These are phyloP conservation scores for Drosophila yakuba DNA, from an alignment of 1,140 invertebrate species.

Conservation along the genomic window DNA sequence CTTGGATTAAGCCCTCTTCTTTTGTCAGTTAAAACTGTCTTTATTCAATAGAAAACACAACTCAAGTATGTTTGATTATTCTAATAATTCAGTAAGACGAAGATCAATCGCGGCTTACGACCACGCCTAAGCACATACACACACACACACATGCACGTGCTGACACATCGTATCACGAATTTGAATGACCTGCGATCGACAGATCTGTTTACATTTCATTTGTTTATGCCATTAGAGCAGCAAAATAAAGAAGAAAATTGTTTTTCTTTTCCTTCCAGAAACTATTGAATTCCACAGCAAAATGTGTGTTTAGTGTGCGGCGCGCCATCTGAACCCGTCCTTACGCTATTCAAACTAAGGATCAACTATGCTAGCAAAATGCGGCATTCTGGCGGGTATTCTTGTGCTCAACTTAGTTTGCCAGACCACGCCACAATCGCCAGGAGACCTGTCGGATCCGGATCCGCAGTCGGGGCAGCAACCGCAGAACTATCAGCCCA, in stretches of 20 bases:
- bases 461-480: conserved; percentile 22
- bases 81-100: not conserved
- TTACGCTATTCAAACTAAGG: conserved; percentile 13
- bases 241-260: conserved; percentile 62
- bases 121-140: conserved; percentile 58
- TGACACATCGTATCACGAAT: conserved; percentile 37
- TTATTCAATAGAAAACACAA: not conserved
- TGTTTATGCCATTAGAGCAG: conserved; percentile 51
- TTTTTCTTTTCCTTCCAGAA: conserved; percentile 56
- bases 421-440: conserved; percentile 54
- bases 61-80: no score
- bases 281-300: conserved; percentile 44
- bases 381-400: conserved; percentile 1
- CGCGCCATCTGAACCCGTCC: conserved; percentile 36
- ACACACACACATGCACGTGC: not conserved
- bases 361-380: conserved; percentile 47
- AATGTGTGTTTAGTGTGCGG: conserved; percentile 69
- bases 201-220: conserved; percentile 33
- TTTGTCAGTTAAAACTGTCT: no score
- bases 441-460: conserved; percentile 40
- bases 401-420: conserved; percentile 37
- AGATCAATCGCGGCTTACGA: conserved; percentile 28
- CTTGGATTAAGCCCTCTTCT: not conserved
- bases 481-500: conserved; percentile 72
- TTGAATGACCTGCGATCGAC: not conserved